Conservation (phyloP, 2,113 vertebrate genomes). For the Vicugna pacos region DNA sequence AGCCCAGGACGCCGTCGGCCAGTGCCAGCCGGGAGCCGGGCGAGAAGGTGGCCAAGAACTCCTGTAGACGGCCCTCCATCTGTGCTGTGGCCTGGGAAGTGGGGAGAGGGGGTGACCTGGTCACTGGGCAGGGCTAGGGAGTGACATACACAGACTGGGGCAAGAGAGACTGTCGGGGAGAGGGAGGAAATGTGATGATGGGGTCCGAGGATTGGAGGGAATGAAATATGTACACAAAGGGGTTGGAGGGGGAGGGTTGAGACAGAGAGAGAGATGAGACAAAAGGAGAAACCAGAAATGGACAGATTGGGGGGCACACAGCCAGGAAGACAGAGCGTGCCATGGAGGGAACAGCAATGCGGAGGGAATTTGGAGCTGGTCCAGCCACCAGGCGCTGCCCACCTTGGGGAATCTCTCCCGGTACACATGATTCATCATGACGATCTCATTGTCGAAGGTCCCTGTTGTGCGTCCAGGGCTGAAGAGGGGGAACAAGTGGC, state of each 20-base stretch:
- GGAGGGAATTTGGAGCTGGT: neutral
- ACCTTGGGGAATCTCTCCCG: conserved; percentile 99
- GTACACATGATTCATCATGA: conserved; percentile 99
- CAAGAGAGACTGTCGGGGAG: neutral
- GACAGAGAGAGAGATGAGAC: neutral
- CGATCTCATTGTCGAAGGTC: conserved; percentile 96
- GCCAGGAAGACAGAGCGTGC: neutral
- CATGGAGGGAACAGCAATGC: neutral
- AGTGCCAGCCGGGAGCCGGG: conserved; percentile 92
- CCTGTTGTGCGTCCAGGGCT: conserved; percentile 94
- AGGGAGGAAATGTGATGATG: neutral
- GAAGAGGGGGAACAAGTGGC: neutral
- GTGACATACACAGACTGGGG: neutral
- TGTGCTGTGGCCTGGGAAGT: conserved; percentile 94
- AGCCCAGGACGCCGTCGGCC: conserved; percentile 96
- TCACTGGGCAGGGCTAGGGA: neutral
- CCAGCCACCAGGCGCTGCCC: neutral
- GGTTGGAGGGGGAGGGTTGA: neutral
- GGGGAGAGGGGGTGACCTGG: rapidly evolving
- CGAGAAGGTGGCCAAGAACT: conserved; percentile 92
- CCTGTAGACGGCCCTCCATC: conserved; percentile 96
- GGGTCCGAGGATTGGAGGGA: no score
- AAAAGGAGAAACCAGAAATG: neutral
- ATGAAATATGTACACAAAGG: neutral
- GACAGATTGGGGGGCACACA: neutral